Evolutionary conservation across 2,888 invertebrate species (phyloP).

Genomic region (Eustalomyia histrio): DNA sequence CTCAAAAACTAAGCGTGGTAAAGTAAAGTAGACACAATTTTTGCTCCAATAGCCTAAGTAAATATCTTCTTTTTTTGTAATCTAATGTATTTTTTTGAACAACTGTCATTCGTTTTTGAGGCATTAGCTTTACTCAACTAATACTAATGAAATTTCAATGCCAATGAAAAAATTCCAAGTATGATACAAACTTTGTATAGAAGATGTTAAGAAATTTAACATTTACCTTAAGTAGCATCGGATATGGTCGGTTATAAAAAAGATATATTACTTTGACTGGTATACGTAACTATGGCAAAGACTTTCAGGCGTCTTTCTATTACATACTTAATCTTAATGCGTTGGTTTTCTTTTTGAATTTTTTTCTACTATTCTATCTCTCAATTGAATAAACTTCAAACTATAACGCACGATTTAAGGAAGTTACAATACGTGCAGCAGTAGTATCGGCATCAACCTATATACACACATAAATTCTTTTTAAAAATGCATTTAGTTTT

Average conservation of each 20-base stretch:
- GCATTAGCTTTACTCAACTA: too few species aligned
- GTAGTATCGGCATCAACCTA: neutral
- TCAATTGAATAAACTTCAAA: slow-evolving; percentile 56
- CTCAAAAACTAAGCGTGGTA: too few species aligned
- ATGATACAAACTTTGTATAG: too few species aligned
- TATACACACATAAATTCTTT: too few species aligned
- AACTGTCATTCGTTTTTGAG: too few species aligned
- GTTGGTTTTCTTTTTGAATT: slow-evolving; percentile 14
- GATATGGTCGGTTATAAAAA: slow-evolving; percentile 76
- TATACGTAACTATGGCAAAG: slow-evolving; percentile 63
- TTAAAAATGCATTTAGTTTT: too few species aligned
- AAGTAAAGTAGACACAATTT: too few species aligned
- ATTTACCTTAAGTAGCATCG: slow-evolving; percentile 72
- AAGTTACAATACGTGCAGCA: slow-evolving; percentile 4
- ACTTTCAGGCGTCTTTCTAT: slow-evolving; percentile 77
- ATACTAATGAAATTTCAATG: too few species aligned
- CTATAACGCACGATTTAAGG: slow-evolving; percentile 32
- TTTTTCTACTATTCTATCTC: slow-evolving; percentile 2
- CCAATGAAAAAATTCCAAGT: too few species aligned
- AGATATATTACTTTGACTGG: slow-evolving; percentile 76
- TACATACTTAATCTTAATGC: slow-evolving; percentile 66
- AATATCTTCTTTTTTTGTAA: too few species aligned
- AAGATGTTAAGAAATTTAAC: slow-evolving; percentile 25
- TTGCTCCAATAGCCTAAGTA: too few species aligned
- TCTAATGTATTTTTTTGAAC: too few species aligned